Base-by-base conservation (phyloP, 2,888 invertebrate species). In the Plagodis dolabraria region DNA sequence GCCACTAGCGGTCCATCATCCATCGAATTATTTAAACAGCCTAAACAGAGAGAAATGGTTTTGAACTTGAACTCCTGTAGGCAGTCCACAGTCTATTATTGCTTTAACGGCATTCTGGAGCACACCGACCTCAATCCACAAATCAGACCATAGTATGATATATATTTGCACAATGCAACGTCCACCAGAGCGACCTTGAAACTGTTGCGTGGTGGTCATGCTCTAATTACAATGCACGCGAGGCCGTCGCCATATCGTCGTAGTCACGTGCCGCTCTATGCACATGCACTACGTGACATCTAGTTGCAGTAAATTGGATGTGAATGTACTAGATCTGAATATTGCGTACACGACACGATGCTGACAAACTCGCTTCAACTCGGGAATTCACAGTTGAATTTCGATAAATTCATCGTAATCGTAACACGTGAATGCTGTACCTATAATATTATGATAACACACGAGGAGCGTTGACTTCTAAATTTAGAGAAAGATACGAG, bases 161-260 rank as follows among this genome's bases (percentile, higher is more conserved):
- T 10, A 40, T 11, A 42, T 48, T 46, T 54, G 47, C 51, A 51
- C 54, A 51, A 54, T 47, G 38, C 50, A 33, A 0, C 43, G 45
- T 57, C 56, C 51, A 61, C 40, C 59, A 61, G 46, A 50, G 58
- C 46, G 79, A 80, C 84, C 84, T 83, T 83, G 84, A 72, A 70
- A 63, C 58, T 48, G 67, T 74, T 74, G 76, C 77, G 76, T 74
- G 74, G 69, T 63, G 70, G 79, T 80, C 76, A 68, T 79, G 82
- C 80, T 79, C 84, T 71, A 83, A 71, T 84, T 81, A 74, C 61
- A 49, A 53, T 57, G 70, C 83, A 79, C 76, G 79, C 81, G 76
- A 81, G 69, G 51, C 57, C 59, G 66, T 65, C 67, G 68, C 60
- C 56, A 46, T 46, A 58, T 60, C 57, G 47, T 57, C 61, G 60